A percentile compares a stretch with the other conserved stretches of the same genome.
Conservation (phyloP, 1,140 invertebrate genomes). For the Drosophila tropicalis region DNA sequence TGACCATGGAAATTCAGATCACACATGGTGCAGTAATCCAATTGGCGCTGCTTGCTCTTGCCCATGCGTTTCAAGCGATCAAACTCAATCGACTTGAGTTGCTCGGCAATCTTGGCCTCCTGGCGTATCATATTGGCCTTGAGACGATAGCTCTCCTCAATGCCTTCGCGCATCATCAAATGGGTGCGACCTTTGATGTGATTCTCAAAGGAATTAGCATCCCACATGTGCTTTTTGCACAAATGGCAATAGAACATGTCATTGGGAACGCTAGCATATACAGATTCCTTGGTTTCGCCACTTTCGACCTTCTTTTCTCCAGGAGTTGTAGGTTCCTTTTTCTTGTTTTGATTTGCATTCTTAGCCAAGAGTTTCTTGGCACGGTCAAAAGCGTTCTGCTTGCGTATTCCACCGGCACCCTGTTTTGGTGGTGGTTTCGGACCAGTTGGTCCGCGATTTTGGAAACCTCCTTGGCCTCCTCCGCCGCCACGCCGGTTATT, state of each 20-base stretch:
- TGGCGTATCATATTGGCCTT: constrained; percentile 91
- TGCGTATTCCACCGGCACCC: constrained; percentile 82
- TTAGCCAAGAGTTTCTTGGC: constrained; percentile 84
- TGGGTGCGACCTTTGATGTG: constrained; percentile 88
- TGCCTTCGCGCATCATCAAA: constrained; percentile 90
- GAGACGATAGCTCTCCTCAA: constrained; percentile 91
- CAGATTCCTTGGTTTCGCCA: constrained; percentile 83
- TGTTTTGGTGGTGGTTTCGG: constrained; percentile 79
- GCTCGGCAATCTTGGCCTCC: constrained; percentile 89
- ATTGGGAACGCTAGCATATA: constrained; percentile 83
- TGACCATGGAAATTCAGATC: constrained; percentile 91
- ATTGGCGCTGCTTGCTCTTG: constrained; percentile 84
- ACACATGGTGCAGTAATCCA: constrained; percentile 92
- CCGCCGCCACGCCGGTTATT: constrained; percentile 81
- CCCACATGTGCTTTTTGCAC: constrained; percentile 92
- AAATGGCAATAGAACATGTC: constrained; percentile 85
- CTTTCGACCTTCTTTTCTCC: constrained; percentile 83
- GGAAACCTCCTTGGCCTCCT: constrained; percentile 77
- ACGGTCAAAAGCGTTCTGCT: constrained; percentile 83
- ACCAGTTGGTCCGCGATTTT: constrained; percentile 78
- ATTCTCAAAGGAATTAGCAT: constrained; percentile 91
- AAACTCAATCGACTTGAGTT: constrained; percentile 87
- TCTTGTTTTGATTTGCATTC: constrained; percentile 83
- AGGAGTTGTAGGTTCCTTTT: constrained; percentile 82
- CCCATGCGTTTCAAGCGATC: constrained; percentile 88